Percentiles rank a stretch among this genome's conserved stretches.
These are phyloP conservation scores for Vanessa tameamea DNA, from an alignment of 1,140 invertebrate genomes.

Conservation along the genomic window DNA sequence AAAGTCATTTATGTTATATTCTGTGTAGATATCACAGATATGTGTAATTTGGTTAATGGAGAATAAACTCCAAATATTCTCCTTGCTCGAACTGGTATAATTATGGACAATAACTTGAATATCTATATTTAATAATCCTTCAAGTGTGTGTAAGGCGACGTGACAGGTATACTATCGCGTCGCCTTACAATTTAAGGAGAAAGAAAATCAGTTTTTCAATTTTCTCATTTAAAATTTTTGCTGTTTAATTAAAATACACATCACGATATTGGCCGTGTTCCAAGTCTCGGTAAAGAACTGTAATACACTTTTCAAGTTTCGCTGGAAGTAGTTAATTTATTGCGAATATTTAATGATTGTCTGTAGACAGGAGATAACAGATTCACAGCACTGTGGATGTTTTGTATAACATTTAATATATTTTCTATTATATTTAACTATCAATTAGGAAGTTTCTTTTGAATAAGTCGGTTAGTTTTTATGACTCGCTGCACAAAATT, in stretches of 20 bases:
- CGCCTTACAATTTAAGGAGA: not conserved
- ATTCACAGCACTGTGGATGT: not conserved
- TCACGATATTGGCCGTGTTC: constrained; percentile 18
- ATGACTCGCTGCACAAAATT: too few species aligned
- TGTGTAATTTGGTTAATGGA: too few species aligned
- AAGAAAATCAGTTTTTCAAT: not conserved
- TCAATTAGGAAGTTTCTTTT: not conserved
- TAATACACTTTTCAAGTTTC: not conserved
- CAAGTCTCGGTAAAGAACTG: constrained; percentile 6
- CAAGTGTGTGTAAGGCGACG: too few species aligned
- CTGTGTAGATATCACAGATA: too few species aligned
- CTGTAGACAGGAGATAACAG: constrained; percentile 3
- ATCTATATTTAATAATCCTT: too few species aligned
- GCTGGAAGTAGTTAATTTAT: constrained; percentile 24
- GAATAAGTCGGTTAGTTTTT: not conserved
- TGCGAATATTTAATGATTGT: constrained; percentile 20
- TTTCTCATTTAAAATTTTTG: not conserved
- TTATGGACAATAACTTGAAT: too few species aligned
- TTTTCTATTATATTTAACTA: not conserved
- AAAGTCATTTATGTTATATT: too few species aligned
- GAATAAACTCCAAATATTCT: too few species aligned
- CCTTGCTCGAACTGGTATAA: too few species aligned
- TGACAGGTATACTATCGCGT: too few species aligned
- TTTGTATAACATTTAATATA: not conserved
- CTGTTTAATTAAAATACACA: not conserved